Conservation (phyloP, 2,797 vertebrate species). For the Argya squamiceps region DNA sequence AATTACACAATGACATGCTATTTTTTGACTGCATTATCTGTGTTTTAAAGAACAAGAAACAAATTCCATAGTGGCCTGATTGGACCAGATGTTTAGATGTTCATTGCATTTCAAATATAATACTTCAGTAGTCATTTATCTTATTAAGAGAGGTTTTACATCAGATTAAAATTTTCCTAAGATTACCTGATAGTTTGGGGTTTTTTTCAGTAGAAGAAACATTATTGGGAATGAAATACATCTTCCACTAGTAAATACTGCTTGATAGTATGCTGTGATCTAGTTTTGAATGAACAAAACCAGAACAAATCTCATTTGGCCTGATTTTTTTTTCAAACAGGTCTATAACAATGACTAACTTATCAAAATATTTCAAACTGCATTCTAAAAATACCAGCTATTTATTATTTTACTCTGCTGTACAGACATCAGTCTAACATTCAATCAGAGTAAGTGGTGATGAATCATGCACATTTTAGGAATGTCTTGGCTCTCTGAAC, state of each 20-base stretch:
- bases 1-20: neutral
- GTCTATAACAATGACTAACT: neutral
- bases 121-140: neutral
- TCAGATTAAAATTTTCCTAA: neutral
- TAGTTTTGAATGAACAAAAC: neutral
- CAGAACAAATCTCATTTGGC: neutral
- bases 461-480: conserved; percentile 15
- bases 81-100: neutral
- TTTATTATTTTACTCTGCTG: conserved; percentile 25
- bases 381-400: neutral
- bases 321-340: neutral
- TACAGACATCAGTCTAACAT: conserved; percentile 8
- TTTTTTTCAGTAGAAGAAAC: neutral
- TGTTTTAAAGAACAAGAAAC: conserved; percentile 1
- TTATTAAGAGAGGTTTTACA: neutral
- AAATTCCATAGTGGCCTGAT: neutral
- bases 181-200: neutral
- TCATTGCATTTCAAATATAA: neutral
- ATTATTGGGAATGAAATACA: neutral
- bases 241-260: neutral
- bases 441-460: conserved; percentile 32
- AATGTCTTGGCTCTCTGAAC: neutral
- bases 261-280: neutral
- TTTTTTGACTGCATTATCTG: neutral
- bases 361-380: conserved; percentile 29